A percentile compares a stretch with the other conserved stretches of the same genome.
Evolutionary conservation across 2,113 vertebrate species (phyloP).

Genomic region (Protobothrops mucrosquamatus): DNA sequence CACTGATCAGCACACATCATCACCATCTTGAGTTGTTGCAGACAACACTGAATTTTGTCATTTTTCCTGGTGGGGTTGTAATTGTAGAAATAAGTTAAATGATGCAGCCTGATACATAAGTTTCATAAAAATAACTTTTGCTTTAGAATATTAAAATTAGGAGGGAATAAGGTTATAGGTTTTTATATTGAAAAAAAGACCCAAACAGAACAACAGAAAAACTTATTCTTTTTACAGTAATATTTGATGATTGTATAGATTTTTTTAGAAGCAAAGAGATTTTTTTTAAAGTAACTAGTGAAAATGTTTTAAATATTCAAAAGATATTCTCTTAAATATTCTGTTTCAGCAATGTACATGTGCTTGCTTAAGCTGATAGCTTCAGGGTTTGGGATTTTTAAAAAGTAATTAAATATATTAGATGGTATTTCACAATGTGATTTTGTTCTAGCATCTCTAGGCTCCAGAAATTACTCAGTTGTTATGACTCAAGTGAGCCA

Average conservation of each 20-base stretch:
- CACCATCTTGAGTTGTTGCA: not conserved
- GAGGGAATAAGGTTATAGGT: not conserved
- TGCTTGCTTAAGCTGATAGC: constrained; percentile 5
- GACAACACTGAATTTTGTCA: not conserved
- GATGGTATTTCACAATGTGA: not conserved
- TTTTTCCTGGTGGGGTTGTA: not conserved
- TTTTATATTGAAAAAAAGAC: constrained; percentile 19
- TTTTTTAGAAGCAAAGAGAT: not conserved
- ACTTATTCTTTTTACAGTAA: constrained; percentile 3
- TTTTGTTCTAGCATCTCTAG: constrained; percentile 78
- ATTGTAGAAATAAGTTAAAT: not conserved
- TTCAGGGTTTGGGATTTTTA: constrained; percentile 6
- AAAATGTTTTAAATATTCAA: not conserved
- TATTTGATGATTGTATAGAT: constrained; percentile 13
- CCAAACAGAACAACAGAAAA: constrained; percentile 14
- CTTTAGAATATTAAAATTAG: not conserved
- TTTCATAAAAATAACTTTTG: not conserved
- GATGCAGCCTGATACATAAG: not conserved
- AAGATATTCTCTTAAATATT: not conserved
- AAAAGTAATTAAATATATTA: constrained; percentile 20
- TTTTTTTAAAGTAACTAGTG: not conserved
- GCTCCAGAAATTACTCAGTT: constrained; percentile 86
- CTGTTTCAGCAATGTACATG: not conserved
- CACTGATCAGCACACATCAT: not conserved
- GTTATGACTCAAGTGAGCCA: constrained; percentile 81